Conservation (phyloP, 2,888 invertebrate genomes). For the Adineta ricciae region DNA sequence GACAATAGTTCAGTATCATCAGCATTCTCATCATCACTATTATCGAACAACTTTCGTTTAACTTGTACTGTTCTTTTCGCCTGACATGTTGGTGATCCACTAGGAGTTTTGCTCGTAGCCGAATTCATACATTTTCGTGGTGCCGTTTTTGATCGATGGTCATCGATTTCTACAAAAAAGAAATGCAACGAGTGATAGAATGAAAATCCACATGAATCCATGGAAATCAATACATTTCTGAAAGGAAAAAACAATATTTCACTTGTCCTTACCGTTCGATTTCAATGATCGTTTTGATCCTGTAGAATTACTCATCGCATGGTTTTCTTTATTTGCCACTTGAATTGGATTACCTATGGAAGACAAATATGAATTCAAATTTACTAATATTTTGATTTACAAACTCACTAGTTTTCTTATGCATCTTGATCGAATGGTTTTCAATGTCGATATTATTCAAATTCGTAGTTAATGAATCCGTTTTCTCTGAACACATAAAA, state of each 20-base stretch:
- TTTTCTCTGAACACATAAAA: not conserved
- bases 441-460: not conserved
- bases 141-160: not conserved
- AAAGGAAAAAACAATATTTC: too few species aligned
- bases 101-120: not conserved
- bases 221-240: too few species aligned
- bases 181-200: too few species aligned
- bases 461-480: not conserved
- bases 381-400: not conserved
- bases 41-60: not conserved
- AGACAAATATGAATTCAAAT: not conserved
- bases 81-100: not conserved
- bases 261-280: not conserved
- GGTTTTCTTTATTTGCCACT: not conserved
- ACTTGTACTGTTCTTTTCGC: not conserved
- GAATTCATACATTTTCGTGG: not conserved
- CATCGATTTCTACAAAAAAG: not conserved
- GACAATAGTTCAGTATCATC: too few species aligned
- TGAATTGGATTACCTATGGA: not conserved
- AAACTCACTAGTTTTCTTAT: not conserved
- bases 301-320: not conserved
- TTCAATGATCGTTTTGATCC: not conserved
- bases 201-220: too few species aligned
- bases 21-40: not conserved
- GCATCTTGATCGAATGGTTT: not conserved